Evolutionary conservation across 1,140 invertebrate genomes (phyloP), one percentile per base, ranked within the genome.

Genomic region (Hylaeus volcanicus): DNA sequence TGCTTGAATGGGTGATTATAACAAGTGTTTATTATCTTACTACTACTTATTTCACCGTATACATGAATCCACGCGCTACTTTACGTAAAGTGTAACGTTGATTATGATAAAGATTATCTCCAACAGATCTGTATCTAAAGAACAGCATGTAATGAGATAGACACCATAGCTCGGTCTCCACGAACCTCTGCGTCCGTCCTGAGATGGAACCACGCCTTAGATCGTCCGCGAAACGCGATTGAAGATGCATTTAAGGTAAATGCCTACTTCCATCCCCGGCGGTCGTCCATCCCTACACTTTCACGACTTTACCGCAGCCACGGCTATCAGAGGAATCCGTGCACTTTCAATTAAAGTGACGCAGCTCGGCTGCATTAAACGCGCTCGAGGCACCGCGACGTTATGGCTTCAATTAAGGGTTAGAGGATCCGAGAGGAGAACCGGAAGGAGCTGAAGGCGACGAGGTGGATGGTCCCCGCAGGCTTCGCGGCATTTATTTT

Each of bases 321-420:
- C 81, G 51, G 81, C 76, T 69, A 83, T 80, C 81, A 80, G 77
- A 80, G 74, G 66, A 83, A 87, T 83, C 85, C 82, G 84, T 88
- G 86, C 81, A 87, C 80, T 87, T 81, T 84, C 86, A 89, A 89
- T 89, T 89, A 89, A 81, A 82, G 82, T 75, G 80, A 83, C 75
- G 78, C 76, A 80, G 73, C 75, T 80, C 77, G 51, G 66, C 72
- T 83, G 82, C 82, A 81, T 88, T 82, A 88, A 88, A 74, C 64
- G 58, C 68, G 74, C 79, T 84, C 81, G 55, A 79, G 75, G 72
- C 70, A 80, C 56, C 15, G 43, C 76, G 55, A 58, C 80, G 76
- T 86, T 74, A 79, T 84, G 74, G 81, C 74, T 81, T 86, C 75
- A 80, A 82, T 87, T 88, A 86, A 87, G 83, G 81, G 78, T 70